Evolutionary conservation across 2,113 vertebrate species (phyloP).

Genomic region (Seriola dumerili): DNA sequence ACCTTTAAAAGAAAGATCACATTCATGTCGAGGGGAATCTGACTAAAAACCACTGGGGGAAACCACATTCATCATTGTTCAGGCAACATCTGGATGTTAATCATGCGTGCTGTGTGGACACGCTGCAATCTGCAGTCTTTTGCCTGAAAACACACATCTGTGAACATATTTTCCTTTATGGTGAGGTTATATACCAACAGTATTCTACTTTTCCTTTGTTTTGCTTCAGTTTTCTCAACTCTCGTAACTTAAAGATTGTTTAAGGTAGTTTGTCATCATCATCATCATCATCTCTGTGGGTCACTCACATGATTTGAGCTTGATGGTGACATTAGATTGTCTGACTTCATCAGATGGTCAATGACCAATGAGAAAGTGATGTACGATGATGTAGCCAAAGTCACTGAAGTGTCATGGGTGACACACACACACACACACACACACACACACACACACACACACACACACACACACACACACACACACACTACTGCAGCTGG

Average conservation of each 20-base stretch:
- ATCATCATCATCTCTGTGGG: background rate
- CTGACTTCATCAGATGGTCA: background rate
- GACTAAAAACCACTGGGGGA: background rate
- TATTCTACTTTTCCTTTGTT: no score
- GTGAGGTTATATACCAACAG: no score
- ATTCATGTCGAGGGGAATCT: background rate
- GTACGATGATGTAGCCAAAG: background rate
- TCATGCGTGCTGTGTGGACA: background rate
- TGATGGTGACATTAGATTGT: background rate
- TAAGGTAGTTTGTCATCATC: no score
- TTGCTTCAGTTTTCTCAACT: background rate
- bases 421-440: background rate
- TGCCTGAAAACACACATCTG: no score
- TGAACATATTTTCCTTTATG: no score
- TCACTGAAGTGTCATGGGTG: conserved; percentile 11
- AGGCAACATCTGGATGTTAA: conserved; percentile 14
- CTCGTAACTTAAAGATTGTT: no score
- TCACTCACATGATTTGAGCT: background rate
- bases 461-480: no score
- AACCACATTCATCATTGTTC: background rate
- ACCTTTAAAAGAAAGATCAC: no score
- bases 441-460: no score
- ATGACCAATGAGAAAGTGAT: background rate
- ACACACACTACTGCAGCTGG: background rate
- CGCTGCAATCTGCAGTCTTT: no score